phyloP scores from a whole-genome alignment of 1,140 invertebrate species.

The Diabrotica virgifera region DNA sequence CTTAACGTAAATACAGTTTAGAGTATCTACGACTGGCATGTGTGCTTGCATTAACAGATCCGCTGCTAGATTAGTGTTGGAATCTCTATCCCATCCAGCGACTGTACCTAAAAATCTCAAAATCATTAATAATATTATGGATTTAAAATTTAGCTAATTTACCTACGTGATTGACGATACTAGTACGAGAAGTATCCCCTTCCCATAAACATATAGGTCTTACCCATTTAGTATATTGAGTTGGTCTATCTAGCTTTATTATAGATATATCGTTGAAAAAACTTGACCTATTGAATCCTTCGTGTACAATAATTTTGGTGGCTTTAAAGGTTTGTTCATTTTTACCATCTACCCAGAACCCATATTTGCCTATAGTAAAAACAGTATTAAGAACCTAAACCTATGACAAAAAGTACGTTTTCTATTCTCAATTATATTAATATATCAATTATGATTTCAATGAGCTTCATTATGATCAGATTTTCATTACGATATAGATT shows the following conservation, averaged over 20 bases:
- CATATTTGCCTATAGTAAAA: constrained; percentile 34
- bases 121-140: background rate
- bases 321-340: constrained; percentile 46
- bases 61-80: constrained; percentile 46
- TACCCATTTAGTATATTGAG: constrained; percentile 50
- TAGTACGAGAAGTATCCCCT: constrained; percentile 25
- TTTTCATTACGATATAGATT: too few species aligned
- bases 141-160: constrained; percentile 1
- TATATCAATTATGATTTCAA: too few species aligned
- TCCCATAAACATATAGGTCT: constrained; percentile 57
- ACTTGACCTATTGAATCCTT: constrained; percentile 54
- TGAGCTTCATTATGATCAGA: too few species aligned
- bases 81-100: constrained; percentile 50
- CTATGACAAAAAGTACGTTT: too few species aligned
- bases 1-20: constrained; percentile 48
- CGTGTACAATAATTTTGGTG: constrained; percentile 53
- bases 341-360: constrained; percentile 35
- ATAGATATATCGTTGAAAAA: constrained; percentile 66
- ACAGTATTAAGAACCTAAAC: background rate
- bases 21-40: constrained; percentile 49
- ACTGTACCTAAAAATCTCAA: constrained; percentile 36
- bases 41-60: constrained; percentile 47
- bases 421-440: too few species aligned
- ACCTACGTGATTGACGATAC: constrained; percentile 33
- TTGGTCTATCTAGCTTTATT: constrained; percentile 51